phyloP scores from a whole-genome alignment of 2,888 invertebrate genomes.

The Morinoia aosen region DNA sequence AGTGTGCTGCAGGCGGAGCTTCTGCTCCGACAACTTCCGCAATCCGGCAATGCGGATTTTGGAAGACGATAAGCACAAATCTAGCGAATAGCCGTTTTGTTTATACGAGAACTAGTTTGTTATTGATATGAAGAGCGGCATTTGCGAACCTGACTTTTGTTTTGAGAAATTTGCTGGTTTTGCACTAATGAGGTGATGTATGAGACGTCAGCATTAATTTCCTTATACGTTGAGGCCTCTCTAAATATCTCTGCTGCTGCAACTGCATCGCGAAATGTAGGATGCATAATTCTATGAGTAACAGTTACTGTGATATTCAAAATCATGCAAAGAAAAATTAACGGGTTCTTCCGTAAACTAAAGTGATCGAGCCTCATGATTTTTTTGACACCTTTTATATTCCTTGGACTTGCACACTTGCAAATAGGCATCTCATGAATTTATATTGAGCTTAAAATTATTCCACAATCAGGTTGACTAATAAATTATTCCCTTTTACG shows the following conservation, averaged over 20 bases:
- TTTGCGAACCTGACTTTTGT: background rate
- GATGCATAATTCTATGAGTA: no score
- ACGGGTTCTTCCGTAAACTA: no score
- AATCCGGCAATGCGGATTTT: background rate
- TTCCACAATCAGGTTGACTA: no score
- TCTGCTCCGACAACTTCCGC: background rate
- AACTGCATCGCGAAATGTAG: no score
- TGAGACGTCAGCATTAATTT: background rate
- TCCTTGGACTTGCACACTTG: no score
- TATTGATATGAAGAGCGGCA: background rate
- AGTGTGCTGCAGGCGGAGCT: constrained; percentile 3
- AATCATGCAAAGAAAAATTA: no score
- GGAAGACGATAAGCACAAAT: background rate
- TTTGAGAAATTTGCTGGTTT: background rate
- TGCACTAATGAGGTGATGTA: background rate
- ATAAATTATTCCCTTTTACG: no score
- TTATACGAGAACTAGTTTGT: background rate
- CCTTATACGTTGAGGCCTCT: background rate
- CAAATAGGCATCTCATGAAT: no score
- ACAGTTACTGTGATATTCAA: no score
- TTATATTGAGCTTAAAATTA: no score
- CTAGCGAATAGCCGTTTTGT: background rate
- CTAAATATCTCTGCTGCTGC: background rate
- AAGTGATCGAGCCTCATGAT: no score
- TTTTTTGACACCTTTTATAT: no score